Base-by-base conservation (phyloP, 53 echinoderm and acorn worm species). In the Zoroaster sp. region DNA sequence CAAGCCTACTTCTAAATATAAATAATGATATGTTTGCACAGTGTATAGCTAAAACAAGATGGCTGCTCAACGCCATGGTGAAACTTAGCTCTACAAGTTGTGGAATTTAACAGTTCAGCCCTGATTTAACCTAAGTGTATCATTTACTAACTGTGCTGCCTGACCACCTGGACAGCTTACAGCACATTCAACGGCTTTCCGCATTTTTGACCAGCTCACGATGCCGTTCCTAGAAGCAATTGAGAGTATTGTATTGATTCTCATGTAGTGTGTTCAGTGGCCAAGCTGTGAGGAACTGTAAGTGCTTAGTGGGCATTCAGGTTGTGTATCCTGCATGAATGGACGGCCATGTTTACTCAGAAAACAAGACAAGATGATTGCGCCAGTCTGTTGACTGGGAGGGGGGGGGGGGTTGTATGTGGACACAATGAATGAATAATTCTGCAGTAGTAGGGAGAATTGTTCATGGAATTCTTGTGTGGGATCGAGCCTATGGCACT, bases 291-390 rank as follows among this genome's bases (percentile, higher is more conserved):
- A 35, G 38, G 54, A 35, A 79, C 38, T 23, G 47, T 49, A 12
- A 75, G 34, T 5, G 2, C 66, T 66, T 17, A n/a, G 82, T 66
- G 15, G 43, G 78, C 25, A 67, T 66, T 40, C 67, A 31, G 30
- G 66, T 38, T 1, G 63, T 11, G 11, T 38, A 14, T 35, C 12
- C 13, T 9, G 35, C 38, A 55, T 82, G 82, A 82, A 82, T 82
- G 82, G 82, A 39, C 31, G 68, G 82, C 43, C 33, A 32, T 85
- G 85, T 51, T 85, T 85, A 66, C 85, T 85, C 69, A 85, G 85
- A 85, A 70, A 85, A 85, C 85, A 85, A 46, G 33, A 69, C 12
- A 20, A 11, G 66, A 21, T 45, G 85, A 78, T 52, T 78, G 74
- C 39, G n/a, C 15, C 74, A 39, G 40, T 74, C 38, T 23, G 74